Evolutionary conservation across 2,113 vertebrate genomes (phyloP).

Genomic region (Raja brachyura): DNA sequence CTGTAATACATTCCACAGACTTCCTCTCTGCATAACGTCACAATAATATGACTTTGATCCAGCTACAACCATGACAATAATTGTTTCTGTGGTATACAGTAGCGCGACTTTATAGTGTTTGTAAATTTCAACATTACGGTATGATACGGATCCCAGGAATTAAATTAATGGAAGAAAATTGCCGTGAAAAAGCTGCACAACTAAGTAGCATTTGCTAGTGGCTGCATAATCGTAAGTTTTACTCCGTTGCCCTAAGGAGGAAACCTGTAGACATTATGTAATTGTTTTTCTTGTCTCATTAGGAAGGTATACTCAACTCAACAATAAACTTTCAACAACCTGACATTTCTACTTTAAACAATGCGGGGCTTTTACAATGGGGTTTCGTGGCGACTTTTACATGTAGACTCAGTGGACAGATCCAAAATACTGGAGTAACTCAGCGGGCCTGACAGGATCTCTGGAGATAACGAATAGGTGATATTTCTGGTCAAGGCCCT

Average conservation of each 20-base stretch:
- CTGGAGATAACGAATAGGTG: too few species aligned
- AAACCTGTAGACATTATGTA: neutral
- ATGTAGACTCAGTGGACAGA: too few species aligned
- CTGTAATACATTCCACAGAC: constrained; percentile 16
- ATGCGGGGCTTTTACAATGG: neutral
- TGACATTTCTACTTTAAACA: neutral
- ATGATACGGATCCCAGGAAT: neutral
- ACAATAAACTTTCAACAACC: too few species aligned
- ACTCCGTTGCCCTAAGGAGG: neutral
- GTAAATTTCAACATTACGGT: neutral
- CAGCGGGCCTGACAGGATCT: too few species aligned
- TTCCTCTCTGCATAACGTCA: neutral
- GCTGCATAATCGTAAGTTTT: neutral
- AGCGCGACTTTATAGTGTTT: neutral
- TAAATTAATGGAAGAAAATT: neutral
- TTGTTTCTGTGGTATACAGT: neutral
- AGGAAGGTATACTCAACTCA: too few species aligned
- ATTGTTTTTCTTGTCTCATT: too few species aligned
- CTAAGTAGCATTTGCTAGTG: neutral
- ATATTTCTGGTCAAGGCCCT: too few species aligned
- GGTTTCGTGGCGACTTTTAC: neutral
- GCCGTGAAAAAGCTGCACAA: neutral
- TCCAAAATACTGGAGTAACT: too few species aligned
- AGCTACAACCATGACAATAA: neutral
- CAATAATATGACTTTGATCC: neutral